Conservation (phyloP, 2,113 vertebrate species). For the Balaenoptera acutorostrata region DNA sequence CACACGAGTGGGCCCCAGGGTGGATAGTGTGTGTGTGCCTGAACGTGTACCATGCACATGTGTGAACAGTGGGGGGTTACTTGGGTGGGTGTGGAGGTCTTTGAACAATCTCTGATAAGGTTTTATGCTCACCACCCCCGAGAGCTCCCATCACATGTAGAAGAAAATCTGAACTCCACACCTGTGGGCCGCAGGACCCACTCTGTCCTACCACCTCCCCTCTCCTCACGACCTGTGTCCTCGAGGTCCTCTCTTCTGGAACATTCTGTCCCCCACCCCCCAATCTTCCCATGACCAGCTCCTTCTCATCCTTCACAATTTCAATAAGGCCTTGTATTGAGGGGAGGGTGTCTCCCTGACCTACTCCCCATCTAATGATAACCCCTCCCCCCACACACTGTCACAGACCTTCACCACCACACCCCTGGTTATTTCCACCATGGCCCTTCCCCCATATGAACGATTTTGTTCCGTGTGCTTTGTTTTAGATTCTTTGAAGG, state of each 20-base stretch:
- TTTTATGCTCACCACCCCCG: not conserved
- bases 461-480: fast-evolving
- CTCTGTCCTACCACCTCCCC: not conserved
- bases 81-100: not conserved
- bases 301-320: not conserved
- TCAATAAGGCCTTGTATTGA: not conserved
- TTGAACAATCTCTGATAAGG: not conserved
- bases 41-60: fast-evolving
- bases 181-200: fast-evolving
- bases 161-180: not conserved
- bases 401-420: not conserved
- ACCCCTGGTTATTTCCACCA: not conserved
- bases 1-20: not conserved
- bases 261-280: not conserved
- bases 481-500: not conserved
- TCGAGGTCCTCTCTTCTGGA: not conserved
- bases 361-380: no score
- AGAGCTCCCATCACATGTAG: fast-evolving
- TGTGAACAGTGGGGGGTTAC: not conserved
- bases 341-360: not conserved
- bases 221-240: not conserved
- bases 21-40: fast-evolving
- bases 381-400: not conserved
- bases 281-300: not conserved
- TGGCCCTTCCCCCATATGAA: not conserved